phyloP scores from a whole-genome alignment of 2,888 invertebrate species.

The Teleiodes luculella region DNA sequence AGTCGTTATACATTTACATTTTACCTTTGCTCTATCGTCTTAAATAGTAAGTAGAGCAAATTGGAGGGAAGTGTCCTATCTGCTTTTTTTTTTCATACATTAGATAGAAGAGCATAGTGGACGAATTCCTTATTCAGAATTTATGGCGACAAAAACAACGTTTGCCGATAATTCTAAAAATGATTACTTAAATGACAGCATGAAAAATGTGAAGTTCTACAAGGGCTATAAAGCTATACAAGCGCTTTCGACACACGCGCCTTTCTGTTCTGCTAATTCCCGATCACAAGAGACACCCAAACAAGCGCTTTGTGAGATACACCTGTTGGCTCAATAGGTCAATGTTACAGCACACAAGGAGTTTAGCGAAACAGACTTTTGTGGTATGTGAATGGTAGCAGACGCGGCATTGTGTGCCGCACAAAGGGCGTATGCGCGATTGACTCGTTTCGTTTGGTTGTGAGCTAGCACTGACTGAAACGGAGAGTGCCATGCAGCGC shows the following conservation, averaged over 20 bases:
- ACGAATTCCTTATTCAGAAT: too few species aligned
- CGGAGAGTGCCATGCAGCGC: constrained; percentile 49
- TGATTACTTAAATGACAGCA: too few species aligned
- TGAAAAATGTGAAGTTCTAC: too few species aligned
- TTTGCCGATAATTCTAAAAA: too few species aligned
- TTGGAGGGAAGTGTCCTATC: too few species aligned
- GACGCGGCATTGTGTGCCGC: constrained; percentile 50
- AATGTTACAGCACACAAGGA: constrained; percentile 73
- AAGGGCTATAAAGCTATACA: background rate
- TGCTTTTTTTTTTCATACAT: too few species aligned
- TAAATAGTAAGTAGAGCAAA: too few species aligned
- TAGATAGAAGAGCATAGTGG: too few species aligned
- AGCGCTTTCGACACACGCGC: background rate
- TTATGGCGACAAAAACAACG: too few species aligned
- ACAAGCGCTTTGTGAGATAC: constrained; percentile 68
- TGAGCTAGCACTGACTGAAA: constrained; percentile 52
- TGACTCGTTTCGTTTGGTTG: constrained; percentile 57
- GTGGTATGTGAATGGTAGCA: constrained; percentile 58
- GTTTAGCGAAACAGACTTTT: constrained; percentile 74
- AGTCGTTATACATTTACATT: too few species aligned
- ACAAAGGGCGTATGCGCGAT: constrained; percentile 70
- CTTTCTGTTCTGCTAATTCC: constrained; percentile 43
- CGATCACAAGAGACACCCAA: constrained; percentile 65
- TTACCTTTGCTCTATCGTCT: too few species aligned
- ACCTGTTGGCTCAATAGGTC: constrained; percentile 77